Conservation (phyloP, 92 coral and sea anemone species). For the Parazoanthus darwini region DNA sequence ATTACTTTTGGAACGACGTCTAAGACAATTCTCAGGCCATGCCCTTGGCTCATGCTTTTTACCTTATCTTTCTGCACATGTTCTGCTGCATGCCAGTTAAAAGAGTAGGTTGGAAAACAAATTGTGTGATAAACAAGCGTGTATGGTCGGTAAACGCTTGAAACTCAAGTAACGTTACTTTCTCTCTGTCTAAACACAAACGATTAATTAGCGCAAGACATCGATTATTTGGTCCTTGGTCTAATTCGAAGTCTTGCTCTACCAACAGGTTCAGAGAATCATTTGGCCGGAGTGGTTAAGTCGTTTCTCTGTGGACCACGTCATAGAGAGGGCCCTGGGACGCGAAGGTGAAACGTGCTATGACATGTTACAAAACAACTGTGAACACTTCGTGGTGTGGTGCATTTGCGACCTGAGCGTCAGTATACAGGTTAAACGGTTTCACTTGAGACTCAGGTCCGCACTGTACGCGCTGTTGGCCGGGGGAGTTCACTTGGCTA, state of each 20-base stretch:
- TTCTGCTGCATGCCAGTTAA: too few species aligned
- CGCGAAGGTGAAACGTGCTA: slow-evolving; percentile 39
- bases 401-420: slow-evolving; percentile 40
- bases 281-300: slow-evolving; percentile 44
- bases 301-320: slow-evolving; percentile 41
- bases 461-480: slow-evolving; percentile 35
- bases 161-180: too few species aligned
- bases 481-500: slow-evolving; percentile 30
- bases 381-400: slow-evolving; percentile 48
- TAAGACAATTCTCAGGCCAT: too few species aligned
- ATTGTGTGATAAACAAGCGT: too few species aligned
- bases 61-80: too few species aligned
- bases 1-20: too few species aligned
- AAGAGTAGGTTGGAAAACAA: too few species aligned
- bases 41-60: too few species aligned
- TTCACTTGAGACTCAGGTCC: background rate
- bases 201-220: too few species aligned
- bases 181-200: too few species aligned
- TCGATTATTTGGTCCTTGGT: too few species aligned
- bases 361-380: slow-evolving; percentile 31
- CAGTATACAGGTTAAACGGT: slow-evolving; percentile 22
- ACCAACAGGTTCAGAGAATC: slow-evolving; percentile 38
- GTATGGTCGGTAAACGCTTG: too few species aligned
- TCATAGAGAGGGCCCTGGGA: slow-evolving; percentile 29
- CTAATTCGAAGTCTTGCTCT: background rate